These are phyloP conservation scores for Heterodera schachtii DNA, from an alignment of 1,140 invertebrate genomes.

Conservation along the genomic window DNA sequence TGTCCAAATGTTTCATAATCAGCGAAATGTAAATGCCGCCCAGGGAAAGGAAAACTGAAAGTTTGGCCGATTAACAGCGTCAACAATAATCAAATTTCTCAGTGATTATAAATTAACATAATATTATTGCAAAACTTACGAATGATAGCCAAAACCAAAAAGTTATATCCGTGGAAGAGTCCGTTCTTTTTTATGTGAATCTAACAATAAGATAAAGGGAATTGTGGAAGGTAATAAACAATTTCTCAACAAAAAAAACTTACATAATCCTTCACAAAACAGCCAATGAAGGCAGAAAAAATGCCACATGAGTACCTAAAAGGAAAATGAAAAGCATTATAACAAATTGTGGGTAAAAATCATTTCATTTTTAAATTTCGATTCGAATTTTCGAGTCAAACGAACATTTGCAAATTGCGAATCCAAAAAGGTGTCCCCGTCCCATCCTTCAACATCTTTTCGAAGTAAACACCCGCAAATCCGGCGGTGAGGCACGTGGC, in stretches of 20 bases:
- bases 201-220: conserved; percentile 11
- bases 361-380: not conserved
- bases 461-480: conserved; percentile 65
- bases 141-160: conserved; percentile 54
- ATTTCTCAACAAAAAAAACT: conserved; percentile 1
- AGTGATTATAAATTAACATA: not conserved
- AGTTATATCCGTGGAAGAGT: conserved; percentile 61
- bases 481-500: conserved; percentile 63
- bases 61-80: not conserved
- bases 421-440: conserved; percentile 62
- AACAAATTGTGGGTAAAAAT: too few relatives aligned
- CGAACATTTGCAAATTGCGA: conserved; percentile 61
- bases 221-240: too few relatives aligned
- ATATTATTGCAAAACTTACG: conserved; percentile 39
- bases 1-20: conserved; percentile 65
- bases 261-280: conserved; percentile 35
- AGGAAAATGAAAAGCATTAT: conserved; percentile 14
- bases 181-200: conserved; percentile 42
- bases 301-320: conserved; percentile 47
- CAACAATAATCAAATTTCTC: conserved; percentile 5
- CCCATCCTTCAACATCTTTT: conserved; percentile 65
- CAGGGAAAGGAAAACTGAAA: conserved; percentile 56
- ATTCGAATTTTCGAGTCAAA: not conserved
- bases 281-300: conserved; percentile 39
- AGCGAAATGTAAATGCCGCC: conserved; percentile 65